These are phyloP conservation scores for Acropternis orthonyx DNA, from an alignment of 2,797 vertebrate species.

Conservation along the genomic window DNA sequence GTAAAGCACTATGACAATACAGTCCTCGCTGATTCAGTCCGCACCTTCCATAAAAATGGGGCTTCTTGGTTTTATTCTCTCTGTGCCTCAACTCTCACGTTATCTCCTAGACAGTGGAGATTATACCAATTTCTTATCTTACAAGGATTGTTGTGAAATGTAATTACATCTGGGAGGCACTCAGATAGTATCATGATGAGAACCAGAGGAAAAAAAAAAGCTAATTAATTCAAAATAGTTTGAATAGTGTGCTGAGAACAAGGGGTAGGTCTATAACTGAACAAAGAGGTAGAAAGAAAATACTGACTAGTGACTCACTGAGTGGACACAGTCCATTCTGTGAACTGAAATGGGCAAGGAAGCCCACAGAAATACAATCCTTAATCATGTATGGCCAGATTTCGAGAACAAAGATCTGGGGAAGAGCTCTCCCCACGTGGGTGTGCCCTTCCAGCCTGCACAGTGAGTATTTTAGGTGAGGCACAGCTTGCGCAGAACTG, in stretches of 20 bases:
- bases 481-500: no score
- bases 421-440: no score
- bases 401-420: no score
- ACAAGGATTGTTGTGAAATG: neutral
- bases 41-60: neutral
- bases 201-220: neutral
- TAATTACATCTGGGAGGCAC: neutral
- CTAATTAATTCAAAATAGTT: conserved; percentile 22
- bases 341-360: neutral
- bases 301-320: neutral
- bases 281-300: conserved; percentile 7
- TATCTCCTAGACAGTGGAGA: neutral
- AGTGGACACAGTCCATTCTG: neutral
- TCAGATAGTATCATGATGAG: neutral
- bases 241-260: neutral
- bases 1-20: neutral
- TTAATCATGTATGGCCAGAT: neutral
- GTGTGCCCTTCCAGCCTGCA: no score
- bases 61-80: neutral
- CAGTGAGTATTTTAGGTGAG: no score
- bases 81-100: neutral
- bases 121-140: neutral
- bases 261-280: neutral
- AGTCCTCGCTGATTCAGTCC: neutral
- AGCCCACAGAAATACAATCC: neutral